phyloP scores from a whole-genome alignment of 2,888 invertebrate species.

The Sarcophaga caerulescens region DNA sequence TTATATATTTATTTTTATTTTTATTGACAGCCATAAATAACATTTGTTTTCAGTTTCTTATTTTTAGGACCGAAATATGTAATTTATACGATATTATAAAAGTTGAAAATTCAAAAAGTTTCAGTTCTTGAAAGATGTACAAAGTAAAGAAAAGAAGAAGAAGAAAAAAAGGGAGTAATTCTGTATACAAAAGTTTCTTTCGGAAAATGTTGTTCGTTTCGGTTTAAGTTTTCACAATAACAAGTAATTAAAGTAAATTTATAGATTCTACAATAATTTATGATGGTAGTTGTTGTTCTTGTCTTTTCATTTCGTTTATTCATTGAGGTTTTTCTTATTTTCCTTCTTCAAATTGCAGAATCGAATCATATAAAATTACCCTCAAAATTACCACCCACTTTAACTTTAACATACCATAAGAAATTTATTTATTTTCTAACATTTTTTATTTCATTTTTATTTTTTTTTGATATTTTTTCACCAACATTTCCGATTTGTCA shows the following conservation, averaged over 20 bases:
- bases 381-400: slow-evolving; percentile 60
- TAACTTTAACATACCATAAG: slow-evolving; percentile 60
- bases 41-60: slow-evolving; percentile 35
- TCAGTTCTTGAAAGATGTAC: slow-evolving; percentile 19
- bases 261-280: slow-evolving; percentile 67
- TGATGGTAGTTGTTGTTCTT: slow-evolving; percentile 60
- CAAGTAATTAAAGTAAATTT: slow-evolving; percentile 69
- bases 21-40: slow-evolving; percentile 52
- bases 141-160: not conserved
- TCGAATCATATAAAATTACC: slow-evolving; percentile 59
- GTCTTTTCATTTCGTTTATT: slow-evolving; percentile 1
- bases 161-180: not conserved
- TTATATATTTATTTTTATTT: slow-evolving; percentile 23
- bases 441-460: too few relatives aligned
- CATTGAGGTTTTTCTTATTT: slow-evolving; percentile 3
- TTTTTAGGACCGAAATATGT: slow-evolving; percentile 12
- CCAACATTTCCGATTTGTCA: slow-evolving; percentile 77
- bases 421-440: slow-evolving; percentile 60
- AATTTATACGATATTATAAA: slow-evolving; percentile 48
- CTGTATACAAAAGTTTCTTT: slow-evolving; percentile 5
- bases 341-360: slow-evolving; percentile 32
- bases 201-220: slow-evolving; percentile 15
- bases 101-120: slow-evolving; percentile 46
- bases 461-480: too few relatives aligned
- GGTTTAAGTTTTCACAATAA: slow-evolving; percentile 58